A percentile compares a stretch with the other conserved stretches of the same genome.
phyloP scores from a whole-genome alignment of 1,140 invertebrate genomes.

The Apis cerana region DNA sequence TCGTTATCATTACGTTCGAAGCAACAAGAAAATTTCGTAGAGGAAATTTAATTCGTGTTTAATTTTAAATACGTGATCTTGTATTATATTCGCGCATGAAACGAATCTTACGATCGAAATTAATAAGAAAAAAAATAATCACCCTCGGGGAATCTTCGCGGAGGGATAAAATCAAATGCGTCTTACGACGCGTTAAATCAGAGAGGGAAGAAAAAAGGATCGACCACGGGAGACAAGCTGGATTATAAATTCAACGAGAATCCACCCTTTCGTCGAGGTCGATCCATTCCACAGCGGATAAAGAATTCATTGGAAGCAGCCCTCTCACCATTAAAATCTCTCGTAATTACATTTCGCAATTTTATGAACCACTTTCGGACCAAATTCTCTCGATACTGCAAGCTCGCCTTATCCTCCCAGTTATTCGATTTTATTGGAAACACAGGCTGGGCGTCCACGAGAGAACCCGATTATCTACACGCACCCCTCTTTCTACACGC shows the following conservation, averaged over 20 bases:
- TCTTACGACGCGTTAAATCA: no score
- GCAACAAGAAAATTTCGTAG: no score
- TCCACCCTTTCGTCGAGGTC: not conserved
- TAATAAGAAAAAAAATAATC: not conserved
- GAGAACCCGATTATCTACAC: not conserved
- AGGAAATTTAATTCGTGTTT: no score
- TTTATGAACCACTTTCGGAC: not conserved
- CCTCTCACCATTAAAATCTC: not conserved
- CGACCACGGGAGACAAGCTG: not conserved
- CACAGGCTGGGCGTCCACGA: no score
- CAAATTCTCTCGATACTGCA: no score
- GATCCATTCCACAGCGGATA: constrained; percentile 11
- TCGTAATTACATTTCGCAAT: constrained; percentile 17
- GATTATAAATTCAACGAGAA: constrained; percentile 20
- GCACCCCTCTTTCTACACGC: not conserved
- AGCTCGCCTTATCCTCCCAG: not conserved
- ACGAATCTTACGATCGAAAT: no score
- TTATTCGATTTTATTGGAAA: not conserved
- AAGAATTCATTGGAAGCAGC: constrained; percentile 1
- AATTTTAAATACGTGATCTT: no score
- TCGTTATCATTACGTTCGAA: no score
- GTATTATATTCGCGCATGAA: no score
- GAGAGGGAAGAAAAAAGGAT: not conserved
- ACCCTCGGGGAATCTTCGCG: not conserved
- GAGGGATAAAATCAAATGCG: not conserved